Percentiles rank a stretch among this genome's conserved stretches.
Evolutionary conservation across 1,140 invertebrate genomes (phyloP).

Genomic region (Leptopilina clavipes): DNA sequence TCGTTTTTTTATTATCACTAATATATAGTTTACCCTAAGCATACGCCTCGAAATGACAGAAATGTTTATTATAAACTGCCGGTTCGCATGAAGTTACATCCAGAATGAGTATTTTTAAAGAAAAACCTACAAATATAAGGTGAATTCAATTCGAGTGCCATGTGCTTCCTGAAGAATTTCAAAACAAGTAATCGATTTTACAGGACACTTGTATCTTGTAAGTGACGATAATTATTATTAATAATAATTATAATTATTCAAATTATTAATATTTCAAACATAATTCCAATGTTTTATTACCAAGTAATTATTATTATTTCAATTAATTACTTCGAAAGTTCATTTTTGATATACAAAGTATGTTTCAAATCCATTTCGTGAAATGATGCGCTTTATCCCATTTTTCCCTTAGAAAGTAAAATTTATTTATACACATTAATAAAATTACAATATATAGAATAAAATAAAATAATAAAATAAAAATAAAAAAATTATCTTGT

Average conservation of each 20-base stretch:
- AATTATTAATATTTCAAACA: background rate
- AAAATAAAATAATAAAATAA: too few relatives aligned
- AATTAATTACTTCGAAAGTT: too few relatives aligned
- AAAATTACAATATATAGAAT: too few relatives aligned
- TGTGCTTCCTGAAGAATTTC: constrained; percentile 33
- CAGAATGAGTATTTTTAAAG: background rate
- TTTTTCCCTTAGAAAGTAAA: too few relatives aligned
- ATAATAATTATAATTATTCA: constrained; percentile 10
- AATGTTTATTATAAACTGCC: background rate
- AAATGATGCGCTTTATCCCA: background rate
- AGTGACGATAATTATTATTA: constrained; percentile 38
- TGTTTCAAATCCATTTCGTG: background rate
- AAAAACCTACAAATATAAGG: background rate
- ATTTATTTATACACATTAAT: too few relatives aligned
- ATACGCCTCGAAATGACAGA: background rate
- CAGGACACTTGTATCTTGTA: constrained; percentile 38
- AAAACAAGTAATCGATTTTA: constrained; percentile 37
- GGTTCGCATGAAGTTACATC: background rate
- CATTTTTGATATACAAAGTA: too few relatives aligned
- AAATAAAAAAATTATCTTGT: too few relatives aligned
- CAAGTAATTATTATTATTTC: too few relatives aligned
- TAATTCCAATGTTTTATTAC: too few relatives aligned
- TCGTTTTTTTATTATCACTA: background rate
- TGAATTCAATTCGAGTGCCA: constrained; percentile 12
- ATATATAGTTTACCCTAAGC: background rate